Conservation (phyloP, 2,113 vertebrate species). For the Cercopithecus mona region DNA sequence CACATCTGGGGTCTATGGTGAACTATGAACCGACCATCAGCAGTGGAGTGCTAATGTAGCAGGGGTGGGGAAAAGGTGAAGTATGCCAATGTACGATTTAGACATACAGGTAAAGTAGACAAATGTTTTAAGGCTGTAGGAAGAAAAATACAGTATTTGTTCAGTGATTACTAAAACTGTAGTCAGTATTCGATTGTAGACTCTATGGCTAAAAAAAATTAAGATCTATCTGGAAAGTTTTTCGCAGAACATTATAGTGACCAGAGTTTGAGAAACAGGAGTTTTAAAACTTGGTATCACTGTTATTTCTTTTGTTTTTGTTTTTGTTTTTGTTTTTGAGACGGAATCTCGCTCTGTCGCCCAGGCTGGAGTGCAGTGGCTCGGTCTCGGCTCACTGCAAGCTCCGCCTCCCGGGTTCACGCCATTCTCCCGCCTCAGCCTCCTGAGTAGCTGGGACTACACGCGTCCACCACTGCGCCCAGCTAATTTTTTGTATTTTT, state of each 20-base stretch:
- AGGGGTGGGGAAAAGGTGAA: accelerated
- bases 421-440: too few species aligned
- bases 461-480: too few species aligned
- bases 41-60: not conserved
- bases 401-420: too few species aligned
- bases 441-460: too few species aligned
- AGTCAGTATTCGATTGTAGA: not conserved
- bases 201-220: not conserved
- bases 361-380: too few species aligned
- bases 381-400: too few species aligned
- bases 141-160: not conserved
- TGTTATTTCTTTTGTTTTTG: not conserved
- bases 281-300: not conserved
- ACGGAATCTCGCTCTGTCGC: too few species aligned
- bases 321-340: not conserved
- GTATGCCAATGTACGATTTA: not conserved
- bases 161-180: not conserved
- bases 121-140: not conserved
- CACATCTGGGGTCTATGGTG: not conserved
- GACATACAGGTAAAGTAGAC: not conserved
- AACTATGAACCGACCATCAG: not conserved
- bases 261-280: not conserved
- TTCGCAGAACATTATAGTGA: not conserved
- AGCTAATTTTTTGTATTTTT: too few species aligned
- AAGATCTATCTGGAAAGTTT: not conserved